Evolutionary conservation across 1,140 invertebrate genomes (phyloP), one percentile per base, ranked within the genome.

Genomic region (Caenorhabditis latens): DNA sequence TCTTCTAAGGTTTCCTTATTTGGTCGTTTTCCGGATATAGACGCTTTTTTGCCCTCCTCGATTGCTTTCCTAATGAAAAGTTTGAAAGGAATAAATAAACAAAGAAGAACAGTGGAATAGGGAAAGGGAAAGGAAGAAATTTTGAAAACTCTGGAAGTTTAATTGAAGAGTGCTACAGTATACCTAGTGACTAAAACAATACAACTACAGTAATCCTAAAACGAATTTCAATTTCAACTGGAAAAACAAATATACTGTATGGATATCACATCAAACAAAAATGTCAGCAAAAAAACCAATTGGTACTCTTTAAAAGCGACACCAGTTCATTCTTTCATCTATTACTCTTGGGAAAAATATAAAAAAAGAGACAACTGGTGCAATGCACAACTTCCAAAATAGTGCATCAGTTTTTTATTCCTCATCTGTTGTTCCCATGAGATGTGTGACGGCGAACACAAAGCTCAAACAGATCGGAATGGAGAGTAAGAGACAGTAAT

Each of bases 341-440:
- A 71, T 71, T 71, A 71, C 65, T 71, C 65, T 46, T 43, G 65
- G 65, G 65, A 71, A 50, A 79, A 48, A 42, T 24, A 21, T 42
- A 79, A 50, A 79, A 79, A 79, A 48, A 19, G 71, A 48, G 71
- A 79, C 43, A 79, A 79, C 43, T 50, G 46, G 46, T 50, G 46
- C 61, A 63, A 63, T 63, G 61, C 32, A 48, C 7, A 79, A n/a
- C 71, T 79, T 79, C 46, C 71, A 53, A 79, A 79, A n/a, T 50
- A 79, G 71, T 79, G 71, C 71, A 79, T 79, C 46, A 50, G 43
- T 21, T 79, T 79, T 79, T 79, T 50, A 21, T n/a, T 50, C 46
- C 46, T 71, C 65, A 71, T 43, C 40, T 71, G 4, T 21, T 21
- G 2, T 5, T 65, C 61, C 61, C 61, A 40, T 40, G 61, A 46